Evolutionary conservation across 2,113 vertebrate genomes (phyloP).

Genomic region (Sinosuthora webbiana): DNA sequence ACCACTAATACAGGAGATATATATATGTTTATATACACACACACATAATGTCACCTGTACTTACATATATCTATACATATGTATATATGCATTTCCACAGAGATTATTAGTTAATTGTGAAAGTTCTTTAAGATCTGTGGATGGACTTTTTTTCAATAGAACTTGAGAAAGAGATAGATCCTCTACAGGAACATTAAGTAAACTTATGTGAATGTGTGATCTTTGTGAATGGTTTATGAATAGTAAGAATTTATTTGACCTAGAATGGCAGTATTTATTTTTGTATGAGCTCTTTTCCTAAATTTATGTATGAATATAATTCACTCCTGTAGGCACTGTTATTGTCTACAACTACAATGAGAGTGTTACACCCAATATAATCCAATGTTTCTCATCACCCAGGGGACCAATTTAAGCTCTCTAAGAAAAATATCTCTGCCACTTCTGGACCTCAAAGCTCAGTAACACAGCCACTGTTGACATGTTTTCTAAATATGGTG

Average conservation of each 20-base stretch:
- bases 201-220: not conserved
- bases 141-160: not conserved
- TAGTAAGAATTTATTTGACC: not conserved
- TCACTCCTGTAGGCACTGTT: not conserved
- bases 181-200: not conserved
- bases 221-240: not conserved
- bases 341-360: not conserved
- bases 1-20: not conserved
- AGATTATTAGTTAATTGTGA: not conserved
- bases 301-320: not conserved
- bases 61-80: not conserved
- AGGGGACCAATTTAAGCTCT: not conserved
- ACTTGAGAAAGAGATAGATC: not conserved
- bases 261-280: not conserved
- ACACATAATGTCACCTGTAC: not conserved
- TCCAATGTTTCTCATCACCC: not conserved
- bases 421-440: not conserved
- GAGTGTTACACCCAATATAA: not conserved
- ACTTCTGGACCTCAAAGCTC: not conserved
- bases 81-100: not conserved
- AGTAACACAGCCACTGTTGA: accelerated
- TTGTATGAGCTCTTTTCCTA: not conserved
- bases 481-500: not conserved
- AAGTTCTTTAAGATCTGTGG: not conserved
- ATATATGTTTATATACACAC: not conserved